Conservation (phyloP, 2,888 invertebrate species). For the Agonopterix heracliana region DNA sequence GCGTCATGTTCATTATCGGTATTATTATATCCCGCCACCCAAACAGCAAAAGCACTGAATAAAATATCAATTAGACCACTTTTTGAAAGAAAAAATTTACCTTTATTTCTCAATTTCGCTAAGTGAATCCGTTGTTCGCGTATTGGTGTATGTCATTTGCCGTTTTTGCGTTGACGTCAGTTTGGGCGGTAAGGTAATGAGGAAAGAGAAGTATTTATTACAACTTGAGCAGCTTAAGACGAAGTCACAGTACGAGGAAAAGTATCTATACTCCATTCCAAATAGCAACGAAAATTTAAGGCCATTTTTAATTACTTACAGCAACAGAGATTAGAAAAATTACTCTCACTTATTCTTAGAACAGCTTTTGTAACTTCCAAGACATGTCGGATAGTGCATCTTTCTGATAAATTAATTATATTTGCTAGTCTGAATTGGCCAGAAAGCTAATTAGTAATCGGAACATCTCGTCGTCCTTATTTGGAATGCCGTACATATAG, state of each 20-base stretch:
- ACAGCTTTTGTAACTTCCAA: too few species aligned
- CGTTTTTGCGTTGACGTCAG: conserved; percentile 61
- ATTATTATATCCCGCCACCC: conserved; percentile 63
- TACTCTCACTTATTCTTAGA: too few species aligned
- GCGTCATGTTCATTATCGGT: conserved; percentile 58
- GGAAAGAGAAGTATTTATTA: conserved; percentile 64
- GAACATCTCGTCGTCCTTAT: too few species aligned
- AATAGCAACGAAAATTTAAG: too few species aligned
- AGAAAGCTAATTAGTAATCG: too few species aligned
- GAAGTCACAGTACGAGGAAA: conserved; percentile 13
- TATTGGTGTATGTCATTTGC: conserved; percentile 67
- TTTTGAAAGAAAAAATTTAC: conserved; percentile 51
- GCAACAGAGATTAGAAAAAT: too few species aligned
- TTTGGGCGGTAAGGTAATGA: conserved; percentile 72
- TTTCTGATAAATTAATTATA: too few species aligned
- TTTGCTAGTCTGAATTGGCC: too few species aligned
- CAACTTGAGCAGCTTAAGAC: conserved; percentile 38
- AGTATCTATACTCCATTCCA: too few species aligned
- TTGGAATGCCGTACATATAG: too few species aligned
- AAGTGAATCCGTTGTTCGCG: conserved; percentile 57
- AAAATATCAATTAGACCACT: conserved; percentile 72
- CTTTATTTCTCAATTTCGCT: conserved; percentile 70
- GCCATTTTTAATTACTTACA: too few species aligned
- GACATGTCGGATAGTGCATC: too few species aligned
- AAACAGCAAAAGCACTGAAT: conserved; percentile 63